Base-by-base conservation (phyloP, 53 echinoderm and acorn worm species). In the Antedon mediterranea region DNA sequence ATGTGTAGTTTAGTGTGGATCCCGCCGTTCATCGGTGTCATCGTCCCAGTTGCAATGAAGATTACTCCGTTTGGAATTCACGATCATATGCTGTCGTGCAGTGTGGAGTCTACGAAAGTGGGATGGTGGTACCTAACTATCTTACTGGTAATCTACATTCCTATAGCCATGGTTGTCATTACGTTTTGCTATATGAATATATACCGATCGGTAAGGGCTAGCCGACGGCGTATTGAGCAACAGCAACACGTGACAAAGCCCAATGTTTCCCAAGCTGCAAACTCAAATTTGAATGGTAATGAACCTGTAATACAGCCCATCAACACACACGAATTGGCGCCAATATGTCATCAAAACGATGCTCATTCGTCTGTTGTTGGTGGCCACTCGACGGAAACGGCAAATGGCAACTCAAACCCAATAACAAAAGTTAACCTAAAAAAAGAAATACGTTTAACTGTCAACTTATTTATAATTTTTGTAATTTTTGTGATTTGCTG, bases 381-480 rank as follows among this genome's bases (percentile, higher is more conserved):
- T 3, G 13, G 23, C 9, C 57, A 6, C 15, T 18, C 9, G 2
- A 57, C 57, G 7, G 15, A 23, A 11, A 8, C 57, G 11, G 11
- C 4, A 26, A 57, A 15, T 57, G 9, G 9, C 57, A 26, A 57
- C 1, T 57, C 57, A 18, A 26, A 11, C 3, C 2, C 14, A 8
- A 6, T 57, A 57, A 18, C 57, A 18, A 57, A 57, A 57, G 15
- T 6, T 3, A 57, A 57, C 20, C 57, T 57, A 26, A 57, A 57
- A 57, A 57, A 57, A 26, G 57, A 57, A 57, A 23, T 57, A 57
- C 57, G 74, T 0, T 32, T 73, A 32, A 32, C 74, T 73, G 30
- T 32, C 2, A 73, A 73, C 29, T 73, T 73, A 32, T 73, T 73
- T 23, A 73, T 73, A 73, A 32, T 73, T 30, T 73, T 73, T 30